Conservation (phyloP, 1,140 invertebrate species). For the Alviniconcha marisindica region DNA sequence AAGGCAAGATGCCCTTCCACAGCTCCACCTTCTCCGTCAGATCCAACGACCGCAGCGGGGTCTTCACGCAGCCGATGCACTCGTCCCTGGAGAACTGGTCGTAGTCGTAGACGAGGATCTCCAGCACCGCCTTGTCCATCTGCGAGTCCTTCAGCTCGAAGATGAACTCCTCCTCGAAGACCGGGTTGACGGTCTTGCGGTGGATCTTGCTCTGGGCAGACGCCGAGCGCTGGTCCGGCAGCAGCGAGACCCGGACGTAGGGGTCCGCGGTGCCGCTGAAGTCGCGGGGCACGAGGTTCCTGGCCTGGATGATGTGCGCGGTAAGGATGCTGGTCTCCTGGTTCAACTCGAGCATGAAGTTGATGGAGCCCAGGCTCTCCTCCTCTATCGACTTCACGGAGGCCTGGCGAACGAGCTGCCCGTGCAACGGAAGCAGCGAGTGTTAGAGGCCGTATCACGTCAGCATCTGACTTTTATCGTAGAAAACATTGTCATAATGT, state of each 20-base stretch:
- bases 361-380: conserved; percentile 69
- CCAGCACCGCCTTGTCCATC: conserved; percentile 62
- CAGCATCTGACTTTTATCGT: neutral
- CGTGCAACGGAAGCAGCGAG: conserved; percentile 15
- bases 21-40: conserved; percentile 65
- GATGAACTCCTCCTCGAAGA: conserved; percentile 75
- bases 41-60: conserved; percentile 67
- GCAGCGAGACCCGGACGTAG: conserved; percentile 68
- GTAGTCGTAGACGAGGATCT: conserved; percentile 71
- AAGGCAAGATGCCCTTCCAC: conserved; percentile 69
- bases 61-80: conserved; percentile 70
- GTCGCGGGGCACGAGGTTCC: conserved; percentile 69
- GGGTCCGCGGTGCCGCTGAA: conserved; percentile 71
- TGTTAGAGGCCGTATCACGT: neutral
- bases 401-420: conserved; percentile 61
- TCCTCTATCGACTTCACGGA: conserved; percentile 67
- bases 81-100: conserved; percentile 73
- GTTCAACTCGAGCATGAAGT: conserved; percentile 69
- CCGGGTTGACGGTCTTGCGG: conserved; percentile 82
- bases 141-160: conserved; percentile 68
- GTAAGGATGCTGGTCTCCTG: conserved; percentile 68
- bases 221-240: conserved; percentile 62
- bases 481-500: neutral
- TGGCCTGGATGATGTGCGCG: conserved; percentile 69
- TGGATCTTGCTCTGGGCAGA: conserved; percentile 76